Percentiles rank a stretch among this genome's conserved stretches.
Evolutionary conservation across 2,113 vertebrate genomes (phyloP).

Genomic region (Dinomys branickii): DNA sequence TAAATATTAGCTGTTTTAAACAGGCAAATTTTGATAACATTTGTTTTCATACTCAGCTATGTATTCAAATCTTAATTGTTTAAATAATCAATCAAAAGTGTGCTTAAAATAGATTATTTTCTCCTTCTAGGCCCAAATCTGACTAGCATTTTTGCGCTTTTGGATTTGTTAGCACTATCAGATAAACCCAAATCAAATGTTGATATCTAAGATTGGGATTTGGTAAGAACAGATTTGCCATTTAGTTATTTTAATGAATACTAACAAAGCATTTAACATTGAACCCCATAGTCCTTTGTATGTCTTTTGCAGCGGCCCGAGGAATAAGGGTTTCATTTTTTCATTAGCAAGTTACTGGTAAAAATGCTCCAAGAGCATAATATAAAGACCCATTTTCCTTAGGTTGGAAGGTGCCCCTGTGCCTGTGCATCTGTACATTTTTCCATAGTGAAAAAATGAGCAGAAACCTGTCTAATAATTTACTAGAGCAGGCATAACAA

Average conservation of each 20-base stretch:
- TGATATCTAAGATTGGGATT: neutral
- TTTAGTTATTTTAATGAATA: neutral
- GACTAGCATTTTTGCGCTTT: neutral
- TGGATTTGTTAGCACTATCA: neutral
- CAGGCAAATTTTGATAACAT: neutral
- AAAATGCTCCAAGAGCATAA: neutral
- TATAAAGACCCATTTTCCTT: neutral
- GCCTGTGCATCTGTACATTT: neutral
- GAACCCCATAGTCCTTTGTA: neutral
- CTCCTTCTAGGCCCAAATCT: neutral
- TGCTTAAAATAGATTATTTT: neutral
- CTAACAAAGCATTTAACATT: neutral
- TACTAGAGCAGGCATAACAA: neutral
- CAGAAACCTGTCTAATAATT: neutral
- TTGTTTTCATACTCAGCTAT: neutral
- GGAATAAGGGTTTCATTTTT: neutral
- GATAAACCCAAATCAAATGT: neutral
- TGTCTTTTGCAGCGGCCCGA: neutral
- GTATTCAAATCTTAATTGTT: neutral
- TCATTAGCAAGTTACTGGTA: neutral
- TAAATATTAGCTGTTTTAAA: neutral
- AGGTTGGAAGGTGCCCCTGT: neutral
- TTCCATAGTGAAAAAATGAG: neutral
- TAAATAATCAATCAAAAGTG: neutral
- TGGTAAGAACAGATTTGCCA: neutral